These are phyloP conservation scores for Scomber scombrus DNA, from an alignment of 2,113 vertebrate genomes.

Conservation along the genomic window DNA sequence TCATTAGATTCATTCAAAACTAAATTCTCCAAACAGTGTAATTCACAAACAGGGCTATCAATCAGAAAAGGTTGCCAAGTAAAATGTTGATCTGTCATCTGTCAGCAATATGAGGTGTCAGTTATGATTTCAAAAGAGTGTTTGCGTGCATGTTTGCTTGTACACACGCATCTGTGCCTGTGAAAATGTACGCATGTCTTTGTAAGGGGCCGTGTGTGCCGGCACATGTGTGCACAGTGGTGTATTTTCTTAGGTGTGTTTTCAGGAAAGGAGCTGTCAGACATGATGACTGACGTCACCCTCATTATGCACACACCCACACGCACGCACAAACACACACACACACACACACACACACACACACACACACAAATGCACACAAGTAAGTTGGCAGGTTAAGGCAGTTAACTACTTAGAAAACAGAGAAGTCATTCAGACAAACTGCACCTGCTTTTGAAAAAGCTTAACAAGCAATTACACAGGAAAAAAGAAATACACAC, in stretches of 20 bases:
- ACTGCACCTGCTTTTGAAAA: conserved; percentile 81
- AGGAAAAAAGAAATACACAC: conserved; percentile 23
- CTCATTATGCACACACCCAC: conserved; percentile 59
- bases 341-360: conserved; percentile 28
- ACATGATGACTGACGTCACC: conserved; percentile 76
- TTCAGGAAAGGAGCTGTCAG: conserved; percentile 80
- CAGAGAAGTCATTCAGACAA: conserved; percentile 81
- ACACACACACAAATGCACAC: conserved; percentile 15
- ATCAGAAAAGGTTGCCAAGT: conserved; percentile 43
- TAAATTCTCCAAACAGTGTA: neutral
- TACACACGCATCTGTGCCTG: conserved; percentile 42
- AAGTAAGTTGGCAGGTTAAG: conserved; percentile 66
- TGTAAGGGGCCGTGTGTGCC: conserved; percentile 26
- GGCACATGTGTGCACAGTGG: conserved; percentile 41
- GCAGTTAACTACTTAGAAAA: conserved; percentile 71
- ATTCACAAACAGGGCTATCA: conserved; percentile 44
- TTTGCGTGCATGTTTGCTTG: conserved; percentile 47
- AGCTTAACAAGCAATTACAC: conserved; percentile 76
- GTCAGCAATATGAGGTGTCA: conserved; percentile 45
- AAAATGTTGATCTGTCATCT: conserved; percentile 66
- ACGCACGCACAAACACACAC: conserved; percentile 13
- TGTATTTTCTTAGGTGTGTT: conserved; percentile 82
- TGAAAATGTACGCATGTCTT: conserved; percentile 2
- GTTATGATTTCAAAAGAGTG: conserved; percentile 52
- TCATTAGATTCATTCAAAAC: conserved; percentile 3